phyloP scores from a whole-genome alignment of 2,888 invertebrate species.

The Crematogaster levior region DNA sequence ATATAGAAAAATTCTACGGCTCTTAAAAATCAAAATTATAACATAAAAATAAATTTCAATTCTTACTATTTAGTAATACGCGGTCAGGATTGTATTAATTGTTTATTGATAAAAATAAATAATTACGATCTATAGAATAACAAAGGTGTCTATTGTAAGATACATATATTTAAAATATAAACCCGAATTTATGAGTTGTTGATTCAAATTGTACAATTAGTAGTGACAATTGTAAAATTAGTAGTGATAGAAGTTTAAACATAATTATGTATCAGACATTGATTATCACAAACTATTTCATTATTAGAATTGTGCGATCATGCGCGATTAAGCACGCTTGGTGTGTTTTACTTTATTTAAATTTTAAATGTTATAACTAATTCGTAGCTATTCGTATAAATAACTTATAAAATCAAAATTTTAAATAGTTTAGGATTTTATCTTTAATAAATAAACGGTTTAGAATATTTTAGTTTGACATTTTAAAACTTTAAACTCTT shows the following conservation, averaged over 20 bases:
- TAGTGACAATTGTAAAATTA: too few species aligned
- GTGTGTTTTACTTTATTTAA: conserved; percentile 1
- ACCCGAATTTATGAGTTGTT: background rate
- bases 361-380: background rate
- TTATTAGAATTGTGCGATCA: background rate
- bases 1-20: background rate
- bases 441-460: background rate
- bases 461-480: background rate
- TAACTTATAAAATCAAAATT: background rate
- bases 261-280: background rate
- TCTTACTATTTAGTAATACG: too few species aligned
- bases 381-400: background rate
- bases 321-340: conserved; percentile 26
- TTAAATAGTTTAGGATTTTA: background rate
- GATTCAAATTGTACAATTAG: background rate
- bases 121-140: background rate
- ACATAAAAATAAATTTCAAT: too few species aligned
- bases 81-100: too few species aligned
- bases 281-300: conserved; percentile 20
- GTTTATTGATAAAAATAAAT: background rate
- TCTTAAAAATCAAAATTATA: background rate
- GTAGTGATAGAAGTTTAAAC: conserved; percentile 6
- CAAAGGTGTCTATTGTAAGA: background rate
- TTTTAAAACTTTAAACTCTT: background rate
- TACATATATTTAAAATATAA: background rate